Evolutionary conservation across 2,888 invertebrate species (phyloP), one percentile per base, ranked within the genome.

Genomic region (Melieria omissa): DNA sequence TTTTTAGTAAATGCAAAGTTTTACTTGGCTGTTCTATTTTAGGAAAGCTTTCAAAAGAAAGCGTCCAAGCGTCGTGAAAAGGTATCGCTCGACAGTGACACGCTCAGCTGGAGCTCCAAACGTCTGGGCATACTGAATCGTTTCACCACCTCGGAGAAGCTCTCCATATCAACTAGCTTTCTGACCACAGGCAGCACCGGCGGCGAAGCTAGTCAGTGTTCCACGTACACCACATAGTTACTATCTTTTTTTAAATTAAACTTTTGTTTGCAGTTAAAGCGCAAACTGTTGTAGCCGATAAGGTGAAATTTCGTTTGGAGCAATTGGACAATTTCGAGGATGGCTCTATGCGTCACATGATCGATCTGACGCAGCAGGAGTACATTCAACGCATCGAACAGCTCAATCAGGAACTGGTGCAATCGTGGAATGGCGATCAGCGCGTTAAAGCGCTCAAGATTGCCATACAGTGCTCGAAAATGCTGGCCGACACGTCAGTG

Each of bases 311-410:
- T 82, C 91, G 97, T 63, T 87, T 98, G 65, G 97, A 98, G 85
- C 98, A 98, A 84, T 88, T 99, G 72, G 98, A 98, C 88, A 95
- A 95, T 80, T 95, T 97, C 88, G 98, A 98, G 84, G 97, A 97
- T 86, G 92, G 93, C 7, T 92, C 93, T 14, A 92, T 95, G 72
- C 91, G 94, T 79, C 95, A 95, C 88, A 93, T 95, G 88, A 90
- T 95, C 83, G 95, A 97, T 81, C 88, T 99, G 74, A 94, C 95
- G 4, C 98, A 98, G 86, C 94, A 95, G 85, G 97, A 98, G 84
- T 99, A 96, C 88, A 92, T 95, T 7, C 90, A 91, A 60, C 91
- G 95, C 79, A 95, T 99, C 75, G 95, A 95, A 80, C 93, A 96
- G 86, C 89, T 98, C n/a, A 96, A 95, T 88, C 93, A 93, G 82